A percentile compares a stretch with the other conserved stretches of the same genome.
These are phyloP conservation scores for Ammodytes dubius DNA, from an alignment of 2,113 vertebrate species.

Conservation along the genomic window DNA sequence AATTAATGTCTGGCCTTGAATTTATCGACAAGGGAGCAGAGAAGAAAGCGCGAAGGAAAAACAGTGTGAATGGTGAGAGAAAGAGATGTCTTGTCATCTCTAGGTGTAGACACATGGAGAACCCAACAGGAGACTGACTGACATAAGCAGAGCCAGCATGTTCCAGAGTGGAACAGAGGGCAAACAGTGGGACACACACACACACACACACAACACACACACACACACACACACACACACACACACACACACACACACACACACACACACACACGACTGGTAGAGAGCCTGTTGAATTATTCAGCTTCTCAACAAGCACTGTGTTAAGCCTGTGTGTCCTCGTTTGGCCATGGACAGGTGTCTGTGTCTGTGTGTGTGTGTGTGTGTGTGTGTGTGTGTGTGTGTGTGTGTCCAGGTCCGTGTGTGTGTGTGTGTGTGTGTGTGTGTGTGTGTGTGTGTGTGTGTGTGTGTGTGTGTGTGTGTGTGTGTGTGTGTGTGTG, in stretches of 20 bases:
- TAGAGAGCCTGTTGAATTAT: conserved; percentile 59
- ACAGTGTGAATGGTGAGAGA: background rate
- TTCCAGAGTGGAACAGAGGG: conserved; percentile 9
- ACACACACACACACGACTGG: background rate
- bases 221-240: too few species aligned
- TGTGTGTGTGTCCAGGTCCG: too few species aligned
- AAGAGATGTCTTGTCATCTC: conserved; percentile 30
- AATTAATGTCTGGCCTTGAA: too few species aligned
- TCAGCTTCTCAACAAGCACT: conserved; percentile 35
- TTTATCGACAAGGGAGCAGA: background rate
- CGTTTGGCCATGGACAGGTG: conserved; percentile 3
- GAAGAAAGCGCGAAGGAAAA: background rate
- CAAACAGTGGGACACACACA: conserved; percentile 19
- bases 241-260: too few species aligned
- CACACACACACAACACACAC: too few species aligned
- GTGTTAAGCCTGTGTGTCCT: conserved; percentile 20
- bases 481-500: too few species aligned
- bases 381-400: too few species aligned
- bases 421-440: too few species aligned
- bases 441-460: too few species aligned
- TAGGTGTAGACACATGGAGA: conserved; percentile 15
- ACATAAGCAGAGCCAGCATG: conserved; percentile 12
- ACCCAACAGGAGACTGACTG: conserved; percentile 36
- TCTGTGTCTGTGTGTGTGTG: background rate
- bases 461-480: too few species aligned